Evolutionary conservation across 1,140 invertebrate species (phyloP).

Genomic region (Anadara kagoshimensis): DNA sequence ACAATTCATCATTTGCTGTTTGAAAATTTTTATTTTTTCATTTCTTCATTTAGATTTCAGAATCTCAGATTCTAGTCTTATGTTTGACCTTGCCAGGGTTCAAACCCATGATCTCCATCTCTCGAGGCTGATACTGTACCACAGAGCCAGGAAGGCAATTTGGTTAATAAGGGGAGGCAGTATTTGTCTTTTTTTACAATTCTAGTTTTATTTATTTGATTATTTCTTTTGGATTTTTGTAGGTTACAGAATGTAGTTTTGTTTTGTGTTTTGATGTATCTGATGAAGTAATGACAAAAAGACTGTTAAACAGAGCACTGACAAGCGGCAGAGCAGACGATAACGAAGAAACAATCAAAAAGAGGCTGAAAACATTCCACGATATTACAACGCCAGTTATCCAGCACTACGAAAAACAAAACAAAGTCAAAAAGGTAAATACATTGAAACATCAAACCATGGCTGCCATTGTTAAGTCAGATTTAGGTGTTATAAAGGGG

Average conservation of each 20-base stretch:
- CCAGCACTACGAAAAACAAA: conserved; percentile 88
- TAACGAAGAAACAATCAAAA: conserved; percentile 97
- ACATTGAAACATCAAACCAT: background rate
- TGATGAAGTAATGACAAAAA: conserved; percentile 88
- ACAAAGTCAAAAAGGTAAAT: conserved; percentile 78
- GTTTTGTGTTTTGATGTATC: conserved; percentile 89
- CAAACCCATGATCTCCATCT: too few species aligned
- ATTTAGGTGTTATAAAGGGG: too few species aligned
- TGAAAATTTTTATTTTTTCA: background rate
- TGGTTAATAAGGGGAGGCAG: background rate
- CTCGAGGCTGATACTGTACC: too few species aligned
- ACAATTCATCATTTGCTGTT: background rate
- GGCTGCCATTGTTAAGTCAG: too few species aligned
- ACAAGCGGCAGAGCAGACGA: conserved; percentile 97
- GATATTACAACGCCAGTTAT: conserved; percentile 92
- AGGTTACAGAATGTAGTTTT: conserved; percentile 85
- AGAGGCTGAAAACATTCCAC: conserved; percentile 94
- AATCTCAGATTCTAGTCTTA: too few species aligned
- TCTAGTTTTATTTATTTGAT: background rate
- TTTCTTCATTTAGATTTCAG: too few species aligned
- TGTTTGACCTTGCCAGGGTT: too few species aligned
- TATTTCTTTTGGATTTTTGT: conserved; percentile 33
- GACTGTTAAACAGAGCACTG: conserved; percentile 88
- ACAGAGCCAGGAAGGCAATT: background rate
- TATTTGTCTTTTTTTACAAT: background rate